These are phyloP conservation scores for Mactromeris polynyma DNA, from an alignment of 2,888 invertebrate species.

Conservation along the genomic window DNA sequence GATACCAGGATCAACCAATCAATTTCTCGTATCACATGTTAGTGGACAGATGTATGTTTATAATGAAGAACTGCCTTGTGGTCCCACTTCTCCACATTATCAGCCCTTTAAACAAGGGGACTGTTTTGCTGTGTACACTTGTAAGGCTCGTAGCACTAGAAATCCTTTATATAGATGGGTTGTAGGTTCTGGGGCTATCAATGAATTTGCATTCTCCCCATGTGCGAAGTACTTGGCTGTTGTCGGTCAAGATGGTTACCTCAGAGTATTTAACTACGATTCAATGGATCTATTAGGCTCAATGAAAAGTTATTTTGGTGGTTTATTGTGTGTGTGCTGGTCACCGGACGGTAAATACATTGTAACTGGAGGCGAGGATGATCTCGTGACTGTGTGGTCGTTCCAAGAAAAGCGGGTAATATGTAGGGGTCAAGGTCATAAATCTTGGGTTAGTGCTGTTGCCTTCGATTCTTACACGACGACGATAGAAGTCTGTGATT, in stretches of 20 bases:
- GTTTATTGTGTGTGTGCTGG: constrained; percentile 99
- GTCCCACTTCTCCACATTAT: constrained; percentile 96
- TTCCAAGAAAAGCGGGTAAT: constrained; percentile 96
- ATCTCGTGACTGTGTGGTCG: constrained; percentile 98
- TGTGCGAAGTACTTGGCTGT: constrained; percentile 96
- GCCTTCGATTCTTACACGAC: constrained; percentile 91
- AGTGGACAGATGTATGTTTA: constrained; percentile 99
- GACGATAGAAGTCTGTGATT: constrained; percentile 89
- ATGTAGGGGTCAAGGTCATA: constrained; percentile 98
- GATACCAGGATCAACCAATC: constrained; percentile 97
- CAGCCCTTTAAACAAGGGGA: constrained; percentile 98
- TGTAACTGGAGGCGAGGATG: constrained; percentile 99
- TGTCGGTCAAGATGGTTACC: constrained; percentile 95
- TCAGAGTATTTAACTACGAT: constrained; percentile 98
- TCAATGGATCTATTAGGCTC: constrained; percentile 97
- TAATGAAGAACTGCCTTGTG: constrained; percentile 95
- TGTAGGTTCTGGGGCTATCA: constrained; percentile 91
- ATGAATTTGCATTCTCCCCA: constrained; percentile 99
- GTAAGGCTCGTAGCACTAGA: constrained; percentile 97
- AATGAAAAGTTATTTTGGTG: constrained; percentile 99
- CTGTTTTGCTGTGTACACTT: constrained; percentile 97
- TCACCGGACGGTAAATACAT: constrained; percentile 96
- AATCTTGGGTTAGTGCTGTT: constrained; percentile 99
- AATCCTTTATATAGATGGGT: constrained; percentile 95
- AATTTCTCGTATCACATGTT: constrained; percentile 97